phyloP scores from a whole-genome alignment of 2,888 invertebrate genomes.

The Podotricha telesiphe region DNA sequence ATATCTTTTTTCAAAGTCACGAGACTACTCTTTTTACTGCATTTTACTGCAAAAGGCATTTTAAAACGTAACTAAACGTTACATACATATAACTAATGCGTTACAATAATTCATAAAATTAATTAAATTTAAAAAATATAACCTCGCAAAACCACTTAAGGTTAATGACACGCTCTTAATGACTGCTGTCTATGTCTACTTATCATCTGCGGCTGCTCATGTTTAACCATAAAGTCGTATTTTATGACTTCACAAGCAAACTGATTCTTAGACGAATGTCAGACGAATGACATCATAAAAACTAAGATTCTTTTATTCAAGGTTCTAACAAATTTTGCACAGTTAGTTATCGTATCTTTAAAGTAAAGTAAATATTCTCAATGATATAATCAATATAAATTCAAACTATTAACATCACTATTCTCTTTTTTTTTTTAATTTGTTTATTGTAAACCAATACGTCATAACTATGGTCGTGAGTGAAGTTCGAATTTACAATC shows the following conservation, averaged over 20 bases:
- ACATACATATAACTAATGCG: neutral
- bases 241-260: slow-evolving; percentile 38
- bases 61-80: neutral
- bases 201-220: slow-evolving; percentile 33
- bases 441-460: too few species aligned
- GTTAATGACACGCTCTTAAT: slow-evolving; percentile 22
- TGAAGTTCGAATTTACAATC: too few species aligned
- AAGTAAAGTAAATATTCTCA: too few species aligned
- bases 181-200: slow-evolving; percentile 24
- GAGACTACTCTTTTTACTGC: slow-evolving; percentile 49
- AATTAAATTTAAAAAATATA: slow-evolving; percentile 1
- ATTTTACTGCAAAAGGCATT: slow-evolving; percentile 48
- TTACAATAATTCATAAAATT: slow-evolving; percentile 7
- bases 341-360: neutral
- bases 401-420: too few species aligned
- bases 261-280: slow-evolving; percentile 31
- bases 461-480: too few species aligned
- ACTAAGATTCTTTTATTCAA: slow-evolving; percentile 16
- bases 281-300: slow-evolving; percentile 35
- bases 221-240: slow-evolving; percentile 33
- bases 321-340: slow-evolving; percentile 8
- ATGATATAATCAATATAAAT: too few species aligned
- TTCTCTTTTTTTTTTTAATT: too few species aligned
- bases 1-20: slow-evolving; percentile 68
- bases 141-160: slow-evolving; percentile 18